Percentiles rank a stretch among this genome's conserved stretches.
Evolutionary conservation across 1,140 invertebrate species (phyloP).

Genomic region (Rhyacophila brunnea): DNA sequence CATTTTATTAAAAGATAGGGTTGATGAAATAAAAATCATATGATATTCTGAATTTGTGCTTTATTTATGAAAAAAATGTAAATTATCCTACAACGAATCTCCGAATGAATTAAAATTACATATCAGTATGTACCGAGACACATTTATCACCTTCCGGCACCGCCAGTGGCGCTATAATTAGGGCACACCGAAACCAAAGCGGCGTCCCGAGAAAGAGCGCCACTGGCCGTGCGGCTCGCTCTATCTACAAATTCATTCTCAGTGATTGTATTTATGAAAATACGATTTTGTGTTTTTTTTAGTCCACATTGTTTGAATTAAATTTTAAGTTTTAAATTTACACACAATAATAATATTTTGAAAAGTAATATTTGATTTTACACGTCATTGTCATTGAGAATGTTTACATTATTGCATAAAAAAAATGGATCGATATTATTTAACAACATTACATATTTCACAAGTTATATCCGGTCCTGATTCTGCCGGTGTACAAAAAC

Average conservation of each 20-base stretch:
- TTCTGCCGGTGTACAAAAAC: conserved; percentile 14
- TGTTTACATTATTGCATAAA: conserved; percentile 11
- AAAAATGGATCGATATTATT: conserved; percentile 15
- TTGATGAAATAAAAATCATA: conserved; percentile 10
- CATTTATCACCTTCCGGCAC: not conserved
- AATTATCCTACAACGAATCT: conserved; percentile 60
- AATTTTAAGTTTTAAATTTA: conserved; percentile 25
- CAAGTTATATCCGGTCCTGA: conserved; percentile 7
- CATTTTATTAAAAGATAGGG: too few species aligned
- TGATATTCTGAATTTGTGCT: conserved; percentile 54
- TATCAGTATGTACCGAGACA: conserved; percentile 41
- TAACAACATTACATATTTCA: conserved; percentile 17
- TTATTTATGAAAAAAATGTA: conserved; percentile 61
- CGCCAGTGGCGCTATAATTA: conserved; percentile 9
- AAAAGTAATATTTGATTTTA: conserved; percentile 18
- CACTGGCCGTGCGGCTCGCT: conserved; percentile 1
- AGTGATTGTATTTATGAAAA: conserved; percentile 26
- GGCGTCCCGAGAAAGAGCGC: too few species aligned
- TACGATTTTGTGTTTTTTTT: conserved; percentile 22
- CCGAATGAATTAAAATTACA: conserved; percentile 58
- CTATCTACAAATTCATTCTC: conserved; percentile 20
- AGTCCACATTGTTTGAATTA: conserved; percentile 12
- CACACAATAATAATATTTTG: conserved; percentile 18
- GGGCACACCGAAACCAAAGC: too few species aligned
- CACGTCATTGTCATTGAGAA: conserved; percentile 6